Percentiles rank a stretch among this genome's conserved stretches.
Conservation (phyloP, 1,140 invertebrate species). For the Nylanderia fulva region DNA sequence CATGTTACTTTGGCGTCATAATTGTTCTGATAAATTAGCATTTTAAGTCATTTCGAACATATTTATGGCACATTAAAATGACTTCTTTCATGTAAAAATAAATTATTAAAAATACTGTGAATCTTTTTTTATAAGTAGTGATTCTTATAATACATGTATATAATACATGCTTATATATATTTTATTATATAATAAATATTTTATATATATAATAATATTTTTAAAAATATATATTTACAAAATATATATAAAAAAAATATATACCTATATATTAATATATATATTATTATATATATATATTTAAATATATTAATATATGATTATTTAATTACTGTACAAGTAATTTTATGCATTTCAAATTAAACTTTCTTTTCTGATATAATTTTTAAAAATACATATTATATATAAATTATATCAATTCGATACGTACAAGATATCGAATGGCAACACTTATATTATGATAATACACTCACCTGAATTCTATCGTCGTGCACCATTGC, state of each 20-base stretch:
- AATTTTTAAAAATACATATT: not conserved
- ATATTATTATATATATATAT: too few relatives aligned
- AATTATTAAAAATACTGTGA: not conserved
- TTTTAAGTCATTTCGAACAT: not conserved
- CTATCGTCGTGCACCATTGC: constrained; percentile 79
- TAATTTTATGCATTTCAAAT: not conserved
- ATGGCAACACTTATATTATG: not conserved
- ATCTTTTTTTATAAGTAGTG: not conserved
- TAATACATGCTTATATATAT: too few relatives aligned
- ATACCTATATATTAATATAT: too few relatives aligned
- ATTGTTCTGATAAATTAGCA: not conserved
- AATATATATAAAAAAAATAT: too few relatives aligned
- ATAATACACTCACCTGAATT: constrained; percentile 79
- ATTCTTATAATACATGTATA: too few relatives aligned
- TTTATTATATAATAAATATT: too few relatives aligned
- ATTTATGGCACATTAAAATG: not conserved
- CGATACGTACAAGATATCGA: not conserved
- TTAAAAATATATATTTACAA: too few relatives aligned
- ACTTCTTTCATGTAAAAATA: not conserved
- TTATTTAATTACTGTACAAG: too few relatives aligned
- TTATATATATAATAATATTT: too few relatives aligned
- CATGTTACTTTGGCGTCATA: not conserved
- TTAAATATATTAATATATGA: too few relatives aligned
- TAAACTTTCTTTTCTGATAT: not conserved
- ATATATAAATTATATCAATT: not conserved